A percentile compares a stretch with the other conserved stretches of the same genome.
These are phyloP conservation scores for Mesoclemmys tuberculata DNA, from an alignment of 2,113 vertebrate genomes.

Conservation along the genomic window DNA sequence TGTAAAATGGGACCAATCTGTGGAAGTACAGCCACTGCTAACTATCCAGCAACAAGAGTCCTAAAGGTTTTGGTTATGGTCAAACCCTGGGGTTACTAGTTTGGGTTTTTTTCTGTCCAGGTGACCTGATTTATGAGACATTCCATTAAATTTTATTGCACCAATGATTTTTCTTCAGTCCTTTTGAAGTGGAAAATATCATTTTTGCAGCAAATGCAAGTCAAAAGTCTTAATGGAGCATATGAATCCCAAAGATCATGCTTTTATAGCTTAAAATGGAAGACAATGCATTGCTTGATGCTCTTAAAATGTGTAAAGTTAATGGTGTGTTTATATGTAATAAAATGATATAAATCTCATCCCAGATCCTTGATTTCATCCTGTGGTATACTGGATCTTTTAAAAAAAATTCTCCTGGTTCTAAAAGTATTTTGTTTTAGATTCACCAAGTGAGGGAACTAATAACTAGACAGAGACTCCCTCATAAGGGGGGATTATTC, in stretches of 20 bases:
- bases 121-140: conserved; percentile 43
- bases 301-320: conserved; percentile 44
- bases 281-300: not conserved
- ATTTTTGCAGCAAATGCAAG: conserved; percentile 41
- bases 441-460: not conserved
- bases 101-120: not conserved
- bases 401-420: not conserved
- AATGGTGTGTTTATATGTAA: conserved; percentile 2
- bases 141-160: conserved; percentile 49
- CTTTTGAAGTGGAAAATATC: conserved; percentile 61
- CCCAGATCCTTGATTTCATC: conserved; percentile 13
- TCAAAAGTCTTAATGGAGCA: conserved; percentile 35
- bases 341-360: conserved; percentile 10
- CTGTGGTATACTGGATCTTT: not conserved
- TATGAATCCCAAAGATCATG: conserved; percentile 46
- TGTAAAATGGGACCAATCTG: not conserved
- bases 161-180: not conserved
- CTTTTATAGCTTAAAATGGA: conserved; percentile 22
- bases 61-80: not conserved
- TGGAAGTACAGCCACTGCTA: not conserved
- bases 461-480: not conserved
- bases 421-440: not conserved
- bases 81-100: conserved; percentile 3
- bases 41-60: fast-evolving
- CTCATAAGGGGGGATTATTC: not conserved